Conservation (phyloP, 2,113 vertebrate genomes). For the Hypanus sabinus region DNA sequence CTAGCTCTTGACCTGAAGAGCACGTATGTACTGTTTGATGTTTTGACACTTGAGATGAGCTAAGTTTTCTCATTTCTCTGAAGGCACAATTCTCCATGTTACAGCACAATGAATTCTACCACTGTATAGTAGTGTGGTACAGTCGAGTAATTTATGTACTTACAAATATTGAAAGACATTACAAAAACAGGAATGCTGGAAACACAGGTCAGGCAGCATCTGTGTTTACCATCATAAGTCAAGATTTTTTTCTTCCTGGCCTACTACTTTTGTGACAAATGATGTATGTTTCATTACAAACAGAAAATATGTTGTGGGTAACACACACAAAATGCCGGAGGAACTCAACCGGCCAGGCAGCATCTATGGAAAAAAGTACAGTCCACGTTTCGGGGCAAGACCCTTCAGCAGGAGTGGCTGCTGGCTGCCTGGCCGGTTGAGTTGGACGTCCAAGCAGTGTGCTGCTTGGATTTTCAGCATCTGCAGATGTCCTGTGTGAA, state of each 20-base stretch:
- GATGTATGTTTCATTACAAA: neutral
- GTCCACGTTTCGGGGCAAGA: too few species aligned
- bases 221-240: too few species aligned
- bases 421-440: too few species aligned
- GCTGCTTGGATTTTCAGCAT: too few species aligned
- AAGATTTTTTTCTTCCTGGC: neutral
- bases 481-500: too few species aligned
- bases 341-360: too few species aligned
- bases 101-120: neutral
- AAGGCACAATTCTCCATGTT: neutral
- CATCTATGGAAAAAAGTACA: too few species aligned
- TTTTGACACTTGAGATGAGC: neutral
- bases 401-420: too few species aligned
- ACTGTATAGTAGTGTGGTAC: neutral
- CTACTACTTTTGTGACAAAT: neutral
- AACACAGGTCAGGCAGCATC: too few species aligned
- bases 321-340: too few species aligned
- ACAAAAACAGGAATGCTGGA: too few species aligned
- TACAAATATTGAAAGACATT: neutral
- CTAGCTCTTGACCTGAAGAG: neutral
- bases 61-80: neutral
- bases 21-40: neutral
- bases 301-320: neutral
- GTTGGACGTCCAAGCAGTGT: too few species aligned
- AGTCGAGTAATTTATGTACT: neutral